Conservation (phyloP, 2,113 vertebrate species). For the Myrmecobius fasciatus region DNA sequence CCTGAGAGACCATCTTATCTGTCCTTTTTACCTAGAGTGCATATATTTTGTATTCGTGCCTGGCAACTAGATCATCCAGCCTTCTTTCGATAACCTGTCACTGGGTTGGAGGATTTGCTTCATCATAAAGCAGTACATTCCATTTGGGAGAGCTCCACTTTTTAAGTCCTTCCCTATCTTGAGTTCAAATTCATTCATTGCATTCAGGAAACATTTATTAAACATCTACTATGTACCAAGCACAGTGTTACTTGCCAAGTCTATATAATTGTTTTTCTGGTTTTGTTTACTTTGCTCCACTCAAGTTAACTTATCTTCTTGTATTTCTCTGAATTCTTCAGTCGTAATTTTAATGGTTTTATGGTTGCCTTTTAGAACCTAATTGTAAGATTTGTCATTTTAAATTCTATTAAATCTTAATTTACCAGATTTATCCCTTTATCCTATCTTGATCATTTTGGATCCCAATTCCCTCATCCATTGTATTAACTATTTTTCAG, state of each 20-base stretch:
- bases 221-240: background rate
- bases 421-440: background rate
- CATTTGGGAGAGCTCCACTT: background rate
- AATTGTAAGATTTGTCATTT: background rate
- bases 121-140: background rate
- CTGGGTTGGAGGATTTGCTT: background rate
- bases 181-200: background rate
- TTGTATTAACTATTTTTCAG: background rate
- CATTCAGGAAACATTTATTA: background rate
- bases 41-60: background rate
- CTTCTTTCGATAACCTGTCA: background rate
- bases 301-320: background rate
- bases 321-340: background rate
- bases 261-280: background rate
- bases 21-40: background rate
- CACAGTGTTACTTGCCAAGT: background rate
- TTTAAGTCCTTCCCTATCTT: background rate
- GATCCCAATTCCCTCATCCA: background rate
- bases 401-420: background rate
- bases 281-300: background rate
- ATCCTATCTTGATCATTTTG: background rate
- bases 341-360: background rate
- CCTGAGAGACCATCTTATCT: background rate
- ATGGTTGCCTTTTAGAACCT: background rate
- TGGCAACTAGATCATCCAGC: background rate